Evolutionary conservation across 1,140 invertebrate species (phyloP), one percentile per base, ranked within the genome.

Genomic region (Drosophila ficusphila): DNA sequence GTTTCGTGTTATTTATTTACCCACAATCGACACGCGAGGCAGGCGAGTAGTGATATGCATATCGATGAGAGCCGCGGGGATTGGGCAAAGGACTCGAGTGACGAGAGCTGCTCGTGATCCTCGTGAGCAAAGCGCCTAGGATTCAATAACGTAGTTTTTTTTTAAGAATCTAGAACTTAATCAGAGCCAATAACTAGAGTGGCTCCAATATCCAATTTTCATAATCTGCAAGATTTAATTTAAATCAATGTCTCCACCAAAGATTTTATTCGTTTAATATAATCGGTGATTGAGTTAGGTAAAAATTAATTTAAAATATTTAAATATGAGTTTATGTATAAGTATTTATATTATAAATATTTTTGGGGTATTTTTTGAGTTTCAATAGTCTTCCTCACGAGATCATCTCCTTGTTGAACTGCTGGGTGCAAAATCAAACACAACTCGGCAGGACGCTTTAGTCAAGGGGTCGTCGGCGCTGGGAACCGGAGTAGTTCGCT

Each of bases 1-100:
- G 82, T 77, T 88, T 82, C 82, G 82, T 88, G 82, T 88, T 88
- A 88, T 89, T 88, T 88, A 88, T 88, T 88, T 88, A 78, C 82
- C 82, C 78, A 78, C 82, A 82, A 88, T 88, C 82, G 82, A 88
- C 82, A 88, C 82, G 82, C 82, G 82, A 86, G 48, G 64, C 44
- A 53, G 69, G 57, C 62, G 62, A 81, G 49, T 65, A 57, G 62
- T 82, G 82, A 88, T 89, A 88, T 88, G 82, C 82, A 86, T 85
- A 85, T 85, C 81, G 81, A 74, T 81, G 77, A 81, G 77, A 57
- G 36, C 56, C 33, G 29, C 31, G 49, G 16, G 18, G 39, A 46
- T 25, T 12, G 27, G 19, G 5, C 14, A 8, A 8, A 11, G 21
- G 25, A 41, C 4, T 19, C 5, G 21, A 61, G 54, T 31, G 69